phyloP scores from a whole-genome alignment of 2,113 vertebrate genomes.

The Gadus macrocephalus region DNA sequence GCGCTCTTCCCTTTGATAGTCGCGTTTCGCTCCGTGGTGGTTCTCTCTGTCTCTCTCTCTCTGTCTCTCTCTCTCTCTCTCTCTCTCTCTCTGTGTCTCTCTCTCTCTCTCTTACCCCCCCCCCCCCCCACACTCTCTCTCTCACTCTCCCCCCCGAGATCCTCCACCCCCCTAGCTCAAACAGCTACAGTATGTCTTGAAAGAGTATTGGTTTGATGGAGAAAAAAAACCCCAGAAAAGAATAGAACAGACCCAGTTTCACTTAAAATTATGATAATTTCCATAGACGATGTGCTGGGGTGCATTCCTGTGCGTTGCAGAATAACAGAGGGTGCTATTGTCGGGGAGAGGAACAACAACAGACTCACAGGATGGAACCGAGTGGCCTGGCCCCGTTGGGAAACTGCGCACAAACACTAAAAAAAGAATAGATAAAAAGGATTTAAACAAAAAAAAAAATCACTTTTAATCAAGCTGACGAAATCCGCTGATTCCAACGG shows the following conservation, averaged over 20 bases:
- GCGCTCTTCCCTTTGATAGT: conserved; percentile 69
- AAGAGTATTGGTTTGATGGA: conserved; percentile 41
- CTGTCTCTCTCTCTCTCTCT: neutral
- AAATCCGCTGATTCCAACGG: no score
- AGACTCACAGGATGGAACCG: conserved; percentile 23
- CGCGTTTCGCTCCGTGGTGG: conserved; percentile 53
- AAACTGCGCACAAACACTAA: conserved; percentile 21
- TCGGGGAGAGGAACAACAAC: conserved; percentile 32
- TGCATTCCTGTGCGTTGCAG: conserved; percentile 41
- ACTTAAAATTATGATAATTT: conserved; percentile 55
- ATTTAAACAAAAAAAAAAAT: no score
- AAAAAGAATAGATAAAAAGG: no score
- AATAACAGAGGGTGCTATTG: conserved; percentile 44
- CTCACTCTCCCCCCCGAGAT: conserved; percentile 28
- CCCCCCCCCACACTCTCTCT: neutral
- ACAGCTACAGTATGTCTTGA: conserved; percentile 43
- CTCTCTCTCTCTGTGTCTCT: neutral
- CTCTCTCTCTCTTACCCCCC: conserved; percentile 33
- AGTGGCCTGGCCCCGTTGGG: conserved; percentile 26
- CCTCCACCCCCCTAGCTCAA: conserved; percentile 37
- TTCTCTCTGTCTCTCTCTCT: conserved; percentile 26
- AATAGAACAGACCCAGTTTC: conserved; percentile 25
- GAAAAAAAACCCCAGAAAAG: conserved; percentile 34
- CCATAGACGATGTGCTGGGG: conserved; percentile 53
- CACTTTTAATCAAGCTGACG: no score